Base-by-base conservation (phyloP, 2,888 invertebrate genomes). In the Drosophila meridionalis region DNA sequence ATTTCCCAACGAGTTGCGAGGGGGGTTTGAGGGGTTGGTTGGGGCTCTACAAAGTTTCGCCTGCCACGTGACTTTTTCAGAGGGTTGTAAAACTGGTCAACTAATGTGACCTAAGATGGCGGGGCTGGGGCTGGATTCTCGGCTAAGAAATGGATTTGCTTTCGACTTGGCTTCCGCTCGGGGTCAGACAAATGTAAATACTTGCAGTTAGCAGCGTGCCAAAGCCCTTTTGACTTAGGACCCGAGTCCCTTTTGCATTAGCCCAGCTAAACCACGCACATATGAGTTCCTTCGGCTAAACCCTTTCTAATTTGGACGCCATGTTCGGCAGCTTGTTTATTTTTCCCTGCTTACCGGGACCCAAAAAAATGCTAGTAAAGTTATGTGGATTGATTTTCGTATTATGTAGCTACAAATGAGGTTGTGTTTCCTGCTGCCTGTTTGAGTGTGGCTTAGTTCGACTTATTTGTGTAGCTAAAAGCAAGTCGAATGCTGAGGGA, bases 151-250 rank as follows among this genome's bases (percentile, higher is more conserved):
- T 50, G 71, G 40, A 76, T 76, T 76, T 76, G 42, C 57, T 58
- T 69, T 45, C 48, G 61, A 75, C 43, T 47, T 66, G 65, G 57
- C 63, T 66, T 67, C 48, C 50, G 32, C 30, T 26, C 9, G 20
- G 62, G 73, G 64, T 76, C 71, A 71, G 55, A 71, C 68, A 70
- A 82, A 81, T 69, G 77, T 85, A 81, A 84, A 84, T 81, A 79
- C 84, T 78, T 80, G 79, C 53, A 78, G 73, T 80, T 83, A 77
- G 73, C 65, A 67, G 36, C 43, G 20, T 7, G 3, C 34, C 47
- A 75, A 67, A 80, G 72, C 84, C 84, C 73, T 84, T 85, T 83
- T 76, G 84, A 80, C 83, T 86, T 86, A 83, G 36, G 36, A 67
- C 61, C 69, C 58, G 45, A 65, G 80, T 73, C 80, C 86, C 66